Evolutionary conservation across 2,797 vertebrate species (phyloP), one percentile per base, ranked within the genome.

Genomic region (Peromyscus eremicus): DNA sequence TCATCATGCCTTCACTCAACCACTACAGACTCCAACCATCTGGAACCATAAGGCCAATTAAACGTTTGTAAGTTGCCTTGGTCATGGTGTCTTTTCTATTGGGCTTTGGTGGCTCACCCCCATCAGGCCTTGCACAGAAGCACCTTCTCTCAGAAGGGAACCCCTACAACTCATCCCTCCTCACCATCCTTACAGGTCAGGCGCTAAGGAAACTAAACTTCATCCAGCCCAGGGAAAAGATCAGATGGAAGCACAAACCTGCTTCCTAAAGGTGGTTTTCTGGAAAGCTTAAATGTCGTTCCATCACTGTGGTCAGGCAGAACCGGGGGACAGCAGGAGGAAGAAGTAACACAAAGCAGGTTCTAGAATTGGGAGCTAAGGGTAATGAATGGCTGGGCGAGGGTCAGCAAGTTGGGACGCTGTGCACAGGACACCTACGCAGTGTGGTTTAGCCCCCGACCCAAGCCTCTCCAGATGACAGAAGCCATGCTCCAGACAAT

Each of bases 381-480:
- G 55, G 19, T 10, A 12, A 12, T n/a, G 29, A 60, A 60, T 4
- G 4, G 5, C 23, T 52, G 94, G 95, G 79, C 86, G 92, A 95
- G 88, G 21, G 85, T 75, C 52, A 64, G 6, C 32, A 46, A 95
- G 37, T 87, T 95, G 73, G 27, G 21, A 88, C 85, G 93, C 34
- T 40, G 83, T 82, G 82, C 71, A 92, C 21, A 64, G 87, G 29
- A 49, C 83, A 96, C 93, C 76, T 79, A 92, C 76, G 92, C 14
- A 55, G 82, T 40, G 27, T 19, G 29, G 27, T 43, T 87, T 96
- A 92, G 0, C 1, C 21, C 0, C 46, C 10, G 14, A 2, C 6
- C 27, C 19, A 55, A 70, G 43, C 57, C 23, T 55, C 57, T 34
- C 34, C n/a, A 25, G 40, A 66, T 23, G 64, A 49, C 25, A 37